Conservation (phyloP, 2,113 vertebrate species). For the Psittacara wagleri region DNA sequence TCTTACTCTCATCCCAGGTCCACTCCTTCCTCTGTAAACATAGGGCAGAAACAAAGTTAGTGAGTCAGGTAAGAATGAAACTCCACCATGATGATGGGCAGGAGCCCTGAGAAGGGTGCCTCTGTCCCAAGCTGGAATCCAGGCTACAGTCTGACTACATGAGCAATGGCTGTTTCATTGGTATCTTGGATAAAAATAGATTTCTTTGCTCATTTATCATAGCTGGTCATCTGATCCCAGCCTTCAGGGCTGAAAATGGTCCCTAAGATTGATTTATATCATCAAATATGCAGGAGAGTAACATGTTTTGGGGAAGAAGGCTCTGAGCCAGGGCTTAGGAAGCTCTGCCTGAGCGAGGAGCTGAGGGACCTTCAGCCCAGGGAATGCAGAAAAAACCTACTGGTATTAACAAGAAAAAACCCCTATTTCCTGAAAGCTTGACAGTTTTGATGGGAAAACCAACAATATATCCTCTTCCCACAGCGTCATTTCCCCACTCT, state of each 20-base stretch:
- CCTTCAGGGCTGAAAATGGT: background rate
- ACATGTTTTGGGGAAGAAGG: background rate
- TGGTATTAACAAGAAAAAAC: background rate
- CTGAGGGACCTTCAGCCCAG: background rate
- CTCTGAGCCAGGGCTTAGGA: background rate
- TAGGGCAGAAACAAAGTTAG: background rate
- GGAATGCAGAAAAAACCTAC: background rate
- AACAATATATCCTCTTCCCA: background rate
- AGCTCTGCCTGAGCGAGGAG: background rate
- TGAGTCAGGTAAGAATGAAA: background rate
- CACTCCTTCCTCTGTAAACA: conserved; percentile 84
- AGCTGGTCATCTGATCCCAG: background rate
- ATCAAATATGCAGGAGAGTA: conserved; percentile 28
- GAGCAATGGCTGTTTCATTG: background rate
- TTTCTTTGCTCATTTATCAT: background rate
- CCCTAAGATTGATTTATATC: background rate
- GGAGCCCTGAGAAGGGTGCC: background rate
- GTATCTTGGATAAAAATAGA: background rate
- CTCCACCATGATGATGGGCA: background rate
- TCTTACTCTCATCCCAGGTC: conserved; percentile 84
- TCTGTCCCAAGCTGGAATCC: background rate
- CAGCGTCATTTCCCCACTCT: background rate
- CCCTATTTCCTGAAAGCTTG: background rate
- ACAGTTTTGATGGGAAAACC: background rate
- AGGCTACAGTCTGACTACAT: background rate